Percentiles rank a stretch among this genome's conserved stretches.
These are phyloP conservation scores for Aleiodes alternator DNA, from an alignment of 2,888 invertebrate genomes.

Conservation along the genomic window DNA sequence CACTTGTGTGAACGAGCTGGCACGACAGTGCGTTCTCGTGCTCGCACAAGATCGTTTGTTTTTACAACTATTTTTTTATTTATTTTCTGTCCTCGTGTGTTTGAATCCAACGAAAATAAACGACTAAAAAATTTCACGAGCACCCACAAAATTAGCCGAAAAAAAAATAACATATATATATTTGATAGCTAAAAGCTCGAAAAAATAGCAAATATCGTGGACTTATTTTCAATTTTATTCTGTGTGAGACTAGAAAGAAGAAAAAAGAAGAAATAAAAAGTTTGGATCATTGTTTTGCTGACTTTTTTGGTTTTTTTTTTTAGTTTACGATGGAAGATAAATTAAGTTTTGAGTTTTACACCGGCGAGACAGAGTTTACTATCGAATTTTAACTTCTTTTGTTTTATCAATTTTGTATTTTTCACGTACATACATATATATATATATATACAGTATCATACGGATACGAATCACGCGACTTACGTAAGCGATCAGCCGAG, in stretches of 20 bases:
- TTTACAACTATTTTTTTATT: constrained; percentile 5
- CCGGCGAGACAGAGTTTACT: too few species aligned
- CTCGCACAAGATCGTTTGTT: constrained; percentile 40
- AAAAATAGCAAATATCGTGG: background rate
- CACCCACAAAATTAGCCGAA: background rate
- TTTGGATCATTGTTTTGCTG: background rate
- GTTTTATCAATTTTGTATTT: background rate
- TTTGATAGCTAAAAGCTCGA: background rate
- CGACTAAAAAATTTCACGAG: background rate
- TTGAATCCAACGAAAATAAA: background rate
- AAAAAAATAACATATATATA: background rate
- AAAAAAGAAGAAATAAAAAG: too few species aligned
- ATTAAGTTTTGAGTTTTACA: background rate
- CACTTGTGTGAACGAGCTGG: constrained; percentile 35
- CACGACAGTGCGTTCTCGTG: constrained; percentile 54
- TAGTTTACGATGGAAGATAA: background rate
- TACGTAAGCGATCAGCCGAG: constrained; percentile 48
- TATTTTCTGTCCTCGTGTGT: background rate
- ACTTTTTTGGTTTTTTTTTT: too few species aligned
- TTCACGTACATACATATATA: background rate
- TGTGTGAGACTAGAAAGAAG: too few species aligned
- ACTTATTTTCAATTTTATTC: background rate
- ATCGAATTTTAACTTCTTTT: background rate
- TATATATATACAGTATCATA: background rate
- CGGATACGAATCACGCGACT: constrained; percentile 47